Base-by-base conservation (phyloP, 1,140 invertebrate species). In the Paraescarpia echinospica region DNA sequence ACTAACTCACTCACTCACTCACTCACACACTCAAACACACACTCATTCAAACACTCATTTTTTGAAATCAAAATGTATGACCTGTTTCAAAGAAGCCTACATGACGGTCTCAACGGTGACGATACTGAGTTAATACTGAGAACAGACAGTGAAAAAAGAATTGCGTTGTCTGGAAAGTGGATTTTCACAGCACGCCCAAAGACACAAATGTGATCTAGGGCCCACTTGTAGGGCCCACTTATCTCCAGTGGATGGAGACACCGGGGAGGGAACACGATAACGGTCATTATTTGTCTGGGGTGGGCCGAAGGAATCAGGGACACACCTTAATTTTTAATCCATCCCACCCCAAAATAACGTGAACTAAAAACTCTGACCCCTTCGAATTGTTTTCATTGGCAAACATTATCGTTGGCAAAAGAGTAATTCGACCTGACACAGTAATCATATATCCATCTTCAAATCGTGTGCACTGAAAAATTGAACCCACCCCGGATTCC, bases 1-100 rank as follows among this genome's bases (percentile, higher is more conserved):
- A 89, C 89, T 6, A 4, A 89, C 89, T 6, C 4, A 33, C 89
- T 6, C 89, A 89, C 89, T 6, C 89, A 89, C 89, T 6, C 89
- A 89, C 89, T 6, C 18, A 89, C 89, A 89, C 89, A 89, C 89
- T 6, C 89, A 89, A 4, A 89, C 89, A 89, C 89, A 89, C 89
- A 89, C 89, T 6, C 89, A 89, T 18, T 5, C 89, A 89, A 4
- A 41, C 41, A 41, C 41, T 6, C 41, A 41, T 12, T 41, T 12
- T 4, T 12, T 41, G 12, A 41, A 41, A 41, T 41, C 59, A 18
- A 77, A 77, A 77, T 77, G 22, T 77, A 27, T 77, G 59, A 77
- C 59, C 59, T 77, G 59, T 27, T 77, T 77, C 59, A 31, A 77
- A 2, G 59, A 77, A 27, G 22, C 59, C 59, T 27, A 77, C 8